A percentile compares a stretch with the other conserved stretches of the same genome.
These are phyloP conservation scores for Prietella phreatophila DNA, from an alignment of 2,113 vertebrate genomes.

Conservation along the genomic window DNA sequence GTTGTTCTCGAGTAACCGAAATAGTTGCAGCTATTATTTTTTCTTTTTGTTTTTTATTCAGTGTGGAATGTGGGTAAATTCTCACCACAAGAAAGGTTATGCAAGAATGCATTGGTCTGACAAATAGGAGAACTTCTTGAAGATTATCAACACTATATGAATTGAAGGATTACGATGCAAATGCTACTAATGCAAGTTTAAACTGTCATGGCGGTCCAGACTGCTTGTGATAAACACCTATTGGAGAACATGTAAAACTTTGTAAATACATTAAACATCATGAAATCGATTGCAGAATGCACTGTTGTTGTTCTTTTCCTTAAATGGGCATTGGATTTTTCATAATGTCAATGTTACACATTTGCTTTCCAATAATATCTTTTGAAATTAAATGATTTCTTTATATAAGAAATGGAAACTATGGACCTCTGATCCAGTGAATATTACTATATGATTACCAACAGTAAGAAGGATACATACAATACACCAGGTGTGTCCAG, in stretches of 20 bases:
- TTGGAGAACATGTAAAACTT: slow-evolving; percentile 89
- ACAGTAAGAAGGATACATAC: too few relatives aligned
- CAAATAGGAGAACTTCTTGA: slow-evolving; percentile 59
- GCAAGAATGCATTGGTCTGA: slow-evolving; percentile 59
- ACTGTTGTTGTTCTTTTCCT: not conserved
- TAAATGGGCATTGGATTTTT: not conserved
- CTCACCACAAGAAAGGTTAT: slow-evolving; percentile 67
- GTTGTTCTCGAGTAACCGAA: slow-evolving; percentile 62
- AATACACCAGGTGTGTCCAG: not conserved
- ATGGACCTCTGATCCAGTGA: not conserved
- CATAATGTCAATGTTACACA: not conserved
- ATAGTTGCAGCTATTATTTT: slow-evolving; percentile 77
- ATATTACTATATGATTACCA: too few relatives aligned
- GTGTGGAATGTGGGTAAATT: slow-evolving; percentile 72
- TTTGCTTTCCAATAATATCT: not conserved
- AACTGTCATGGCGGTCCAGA: slow-evolving; percentile 67
- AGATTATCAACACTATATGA: slow-evolving; percentile 45
- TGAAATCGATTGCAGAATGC: slow-evolving; percentile 12
- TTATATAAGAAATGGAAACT: not conserved
- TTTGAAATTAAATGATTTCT: not conserved
- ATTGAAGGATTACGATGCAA: slow-evolving; percentile 53
- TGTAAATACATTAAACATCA: slow-evolving; percentile 95
- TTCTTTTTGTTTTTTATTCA: slow-evolving; percentile 72
- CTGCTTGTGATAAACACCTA: slow-evolving; percentile 88
- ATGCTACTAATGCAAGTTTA: slow-evolving; percentile 68